phyloP scores from a whole-genome alignment of 2,888 invertebrate genomes.

The Conistra vaccinii region DNA sequence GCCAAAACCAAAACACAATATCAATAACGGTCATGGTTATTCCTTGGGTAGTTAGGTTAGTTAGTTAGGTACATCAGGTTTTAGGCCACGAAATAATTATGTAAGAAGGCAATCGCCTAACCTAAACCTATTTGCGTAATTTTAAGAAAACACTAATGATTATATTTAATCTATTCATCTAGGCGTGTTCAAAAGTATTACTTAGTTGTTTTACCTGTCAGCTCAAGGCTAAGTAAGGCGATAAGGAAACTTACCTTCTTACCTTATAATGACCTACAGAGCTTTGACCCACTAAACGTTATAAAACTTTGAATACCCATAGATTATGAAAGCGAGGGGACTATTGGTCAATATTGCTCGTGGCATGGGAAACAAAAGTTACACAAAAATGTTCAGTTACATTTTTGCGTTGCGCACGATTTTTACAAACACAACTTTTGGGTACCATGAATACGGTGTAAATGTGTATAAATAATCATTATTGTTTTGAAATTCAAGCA shows the following conservation, averaged over 20 bases:
- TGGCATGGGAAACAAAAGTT: no score
- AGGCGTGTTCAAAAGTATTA: slow-evolving; percentile 39
- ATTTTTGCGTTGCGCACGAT: no score
- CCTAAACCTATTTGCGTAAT: slow-evolving; percentile 33
- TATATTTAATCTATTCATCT: slow-evolving; percentile 53
- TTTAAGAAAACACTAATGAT: slow-evolving; percentile 50
- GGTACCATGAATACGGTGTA: no score
- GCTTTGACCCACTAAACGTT: slow-evolving; percentile 62
- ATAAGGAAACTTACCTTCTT: slow-evolving; percentile 55
- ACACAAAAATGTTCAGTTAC: no score
- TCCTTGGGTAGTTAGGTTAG: neutral
- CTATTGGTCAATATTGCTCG: no score
- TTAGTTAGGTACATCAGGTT: neutral
- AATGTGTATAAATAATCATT: no score
- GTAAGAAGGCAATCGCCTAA: slow-evolving; percentile 2
- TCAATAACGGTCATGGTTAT: neutral
- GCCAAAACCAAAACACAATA: neutral
- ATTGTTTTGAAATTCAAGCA: no score
- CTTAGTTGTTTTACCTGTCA: slow-evolving; percentile 68
- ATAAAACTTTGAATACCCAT: neutral
- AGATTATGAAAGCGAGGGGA: slow-evolving; percentile 11
- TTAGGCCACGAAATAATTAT: slow-evolving; percentile 2
- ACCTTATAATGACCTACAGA: slow-evolving; percentile 65
- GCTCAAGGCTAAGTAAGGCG: slow-evolving; percentile 72
- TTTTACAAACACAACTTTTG: no score